Evolutionary conservation across 2,888 invertebrate genomes (phyloP), one percentile per base, ranked within the genome.

Genomic region (Drosophila nr. perissopoda): DNA sequence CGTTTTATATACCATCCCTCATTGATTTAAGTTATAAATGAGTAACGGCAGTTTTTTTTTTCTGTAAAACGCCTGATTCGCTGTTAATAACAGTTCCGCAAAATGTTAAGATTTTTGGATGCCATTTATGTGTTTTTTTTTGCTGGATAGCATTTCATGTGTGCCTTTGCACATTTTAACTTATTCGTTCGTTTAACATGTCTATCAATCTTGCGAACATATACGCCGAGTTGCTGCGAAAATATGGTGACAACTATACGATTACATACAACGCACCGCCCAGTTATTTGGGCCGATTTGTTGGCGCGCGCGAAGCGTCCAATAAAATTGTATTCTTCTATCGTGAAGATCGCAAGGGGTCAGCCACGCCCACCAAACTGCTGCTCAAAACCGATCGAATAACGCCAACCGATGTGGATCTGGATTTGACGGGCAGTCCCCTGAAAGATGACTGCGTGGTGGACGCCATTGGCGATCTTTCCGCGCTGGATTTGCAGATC

Each of bases 391-490:
- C 42, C 6, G 79, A 83, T 4, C 70, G 80, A 0, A 75, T n/a
- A 13, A n/a, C 59, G 16, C 21, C 61, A 53, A 31, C 34, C 0
- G 51, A 53, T 10, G 31, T 60, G 0, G 78, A 87, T 52, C 68
- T 91, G 10, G 89, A 93, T 72, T 73, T 93, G 18, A 93, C 93
- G 0, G 93, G 93, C 7, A 92, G 92, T 56, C 93, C 93, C 4
- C 64, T 93, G 1, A 93, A 92, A 69, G 93, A 93, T 40, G 92
- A 92, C 57, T 93, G 92, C 49, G 65, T 85, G 4, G 89, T 91
- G 16, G 92, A 93, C 40, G 78, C 87, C 0, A 87, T 93, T 40
- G 87, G 25, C 0, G 91, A 93, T 63, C 71, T 91, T 10, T 91
- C 92, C 8, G 56, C 6, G 4, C 45, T 91, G 4, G 90, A 92